A percentile compares a stretch with the other conserved stretches of the same genome.
Evolutionary conservation across 1,140 invertebrate genomes (phyloP).

Genomic region (Lordiphosa collinella): DNA sequence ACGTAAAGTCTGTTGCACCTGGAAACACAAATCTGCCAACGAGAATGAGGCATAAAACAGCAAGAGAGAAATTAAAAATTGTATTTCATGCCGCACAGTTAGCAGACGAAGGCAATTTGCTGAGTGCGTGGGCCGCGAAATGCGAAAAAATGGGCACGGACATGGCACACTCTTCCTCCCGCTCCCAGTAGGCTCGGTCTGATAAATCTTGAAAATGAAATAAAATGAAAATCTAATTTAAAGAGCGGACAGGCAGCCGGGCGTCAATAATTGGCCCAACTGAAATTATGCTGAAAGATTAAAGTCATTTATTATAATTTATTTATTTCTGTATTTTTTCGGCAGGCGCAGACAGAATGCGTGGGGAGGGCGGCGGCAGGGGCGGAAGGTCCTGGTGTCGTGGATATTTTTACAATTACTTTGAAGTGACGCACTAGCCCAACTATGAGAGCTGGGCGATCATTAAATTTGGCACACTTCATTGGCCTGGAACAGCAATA

Average conservation of each 20-base stretch:
- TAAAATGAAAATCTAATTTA: slow-evolving; percentile 44
- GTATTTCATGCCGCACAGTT: slow-evolving; percentile 25
- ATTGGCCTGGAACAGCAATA: slow-evolving; percentile 67
- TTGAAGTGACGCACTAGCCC: slow-evolving; percentile 67
- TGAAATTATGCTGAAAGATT: slow-evolving; percentile 67
- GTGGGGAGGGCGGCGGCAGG: too few relatives aligned
- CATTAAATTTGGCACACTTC: slow-evolving; percentile 76
- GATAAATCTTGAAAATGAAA: slow-evolving; percentile 47
- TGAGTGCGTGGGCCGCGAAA: slow-evolving; percentile 13
- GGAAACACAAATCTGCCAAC: neutral
- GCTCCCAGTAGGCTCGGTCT: slow-evolving; percentile 31
- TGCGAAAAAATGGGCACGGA: slow-evolving; percentile 10
- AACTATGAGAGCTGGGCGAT: slow-evolving; percentile 56
- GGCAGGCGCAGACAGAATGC: slow-evolving; percentile 13
- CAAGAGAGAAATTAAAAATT: slow-evolving; percentile 32
- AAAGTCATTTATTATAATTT: slow-evolving; percentile 65
- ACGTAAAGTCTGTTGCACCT: slow-evolving; percentile 44
- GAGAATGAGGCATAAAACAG: slow-evolving; percentile 13
- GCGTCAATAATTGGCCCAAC: slow-evolving; percentile 59
- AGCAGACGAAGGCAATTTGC: slow-evolving; percentile 21
- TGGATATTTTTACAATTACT: slow-evolving; percentile 62
- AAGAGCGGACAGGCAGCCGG: slow-evolving; percentile 33
- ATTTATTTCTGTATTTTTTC: slow-evolving; percentile 39
- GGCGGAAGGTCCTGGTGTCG: neutral
- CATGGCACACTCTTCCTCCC: slow-evolving; percentile 8